Evolutionary conservation across 2,888 invertebrate genomes (phyloP).

Genomic region (Amiota mariae): DNA sequence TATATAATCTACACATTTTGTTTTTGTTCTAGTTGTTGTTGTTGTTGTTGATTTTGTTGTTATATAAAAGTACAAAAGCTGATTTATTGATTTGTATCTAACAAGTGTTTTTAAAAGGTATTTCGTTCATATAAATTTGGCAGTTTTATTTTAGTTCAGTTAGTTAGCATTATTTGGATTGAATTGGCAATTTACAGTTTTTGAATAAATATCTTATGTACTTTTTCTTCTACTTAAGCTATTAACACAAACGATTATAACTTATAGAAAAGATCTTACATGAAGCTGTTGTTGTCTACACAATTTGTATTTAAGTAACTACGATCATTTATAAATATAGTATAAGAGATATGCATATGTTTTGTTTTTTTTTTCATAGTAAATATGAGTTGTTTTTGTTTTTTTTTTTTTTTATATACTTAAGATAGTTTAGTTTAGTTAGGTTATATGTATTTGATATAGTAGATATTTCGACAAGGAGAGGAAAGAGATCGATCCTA

Average conservation of each 20-base stretch:
- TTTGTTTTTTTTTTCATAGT: no score
- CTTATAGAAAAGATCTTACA: neutral
- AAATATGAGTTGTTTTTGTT: no score
- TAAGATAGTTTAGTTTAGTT: neutral
- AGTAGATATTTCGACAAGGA: constrained; percentile 47
- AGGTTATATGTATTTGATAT: constrained; percentile 43
- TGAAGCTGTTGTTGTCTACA: constrained; percentile 13
- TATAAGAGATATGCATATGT: constrained; percentile 58
- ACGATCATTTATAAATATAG: constrained; percentile 35
- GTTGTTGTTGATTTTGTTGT: constrained; percentile 31
- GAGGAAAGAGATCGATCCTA: constrained; percentile 54
- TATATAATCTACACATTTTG: no score
- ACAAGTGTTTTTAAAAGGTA: constrained; percentile 27
- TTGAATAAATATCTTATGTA: neutral
- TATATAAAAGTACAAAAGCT: constrained; percentile 58
- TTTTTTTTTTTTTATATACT: no score
- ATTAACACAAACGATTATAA: neutral
- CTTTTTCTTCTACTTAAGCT: neutral
- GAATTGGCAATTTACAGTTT: constrained; percentile 47
- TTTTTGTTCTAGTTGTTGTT: neutral
- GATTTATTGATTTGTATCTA: constrained; percentile 33
- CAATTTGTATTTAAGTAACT: constrained; percentile 26
- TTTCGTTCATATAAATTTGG: constrained; percentile 16
- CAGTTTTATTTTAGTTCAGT: constrained; percentile 41
- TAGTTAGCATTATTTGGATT: constrained; percentile 51